Evolutionary conservation across 1,140 invertebrate species (phyloP).

Genomic region (Harlomillsia oculata): DNA sequence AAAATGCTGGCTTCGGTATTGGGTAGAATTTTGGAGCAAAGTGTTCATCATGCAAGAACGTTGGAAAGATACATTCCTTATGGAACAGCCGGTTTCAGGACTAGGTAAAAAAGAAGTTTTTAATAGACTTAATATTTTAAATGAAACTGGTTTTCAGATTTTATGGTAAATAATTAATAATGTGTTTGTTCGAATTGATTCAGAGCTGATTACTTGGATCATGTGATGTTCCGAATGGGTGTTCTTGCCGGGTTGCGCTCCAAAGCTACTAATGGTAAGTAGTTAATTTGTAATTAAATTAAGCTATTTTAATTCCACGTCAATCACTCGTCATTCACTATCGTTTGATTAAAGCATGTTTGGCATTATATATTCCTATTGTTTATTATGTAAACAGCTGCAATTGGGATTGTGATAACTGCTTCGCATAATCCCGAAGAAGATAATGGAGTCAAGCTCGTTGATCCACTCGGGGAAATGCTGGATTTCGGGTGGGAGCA

Average conservation of each 20-base stretch:
- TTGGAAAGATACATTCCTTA: slow-evolving; percentile 40
- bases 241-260: slow-evolving; percentile 79
- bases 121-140: slow-evolving; percentile 2
- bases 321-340: too few relatives aligned
- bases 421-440: slow-evolving; percentile 94
- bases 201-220: slow-evolving; percentile 69
- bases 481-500: slow-evolving; percentile 80
- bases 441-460: slow-evolving; percentile 95
- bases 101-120: slow-evolving; percentile 45
- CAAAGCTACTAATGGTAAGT: slow-evolving; percentile 60
- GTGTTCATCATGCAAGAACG: neutral
- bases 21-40: neutral
- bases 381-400: slow-evolving; percentile 38
- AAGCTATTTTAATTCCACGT: neutral
- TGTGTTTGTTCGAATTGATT: slow-evolving; percentile 31
- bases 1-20: too few relatives aligned
- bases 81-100: slow-evolving; percentile 62
- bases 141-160: neutral
- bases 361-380: neutral
- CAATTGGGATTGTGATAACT: slow-evolving; percentile 94
- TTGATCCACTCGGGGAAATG: slow-evolving; percentile 96
- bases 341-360: too few relatives aligned
- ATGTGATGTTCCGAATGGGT: slow-evolving; percentile 87
- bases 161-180: neutral
- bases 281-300: slow-evolving; percentile 2